Base-by-base conservation (phyloP, 2,888 invertebrate genomes). In the Pocota personata region DNA sequence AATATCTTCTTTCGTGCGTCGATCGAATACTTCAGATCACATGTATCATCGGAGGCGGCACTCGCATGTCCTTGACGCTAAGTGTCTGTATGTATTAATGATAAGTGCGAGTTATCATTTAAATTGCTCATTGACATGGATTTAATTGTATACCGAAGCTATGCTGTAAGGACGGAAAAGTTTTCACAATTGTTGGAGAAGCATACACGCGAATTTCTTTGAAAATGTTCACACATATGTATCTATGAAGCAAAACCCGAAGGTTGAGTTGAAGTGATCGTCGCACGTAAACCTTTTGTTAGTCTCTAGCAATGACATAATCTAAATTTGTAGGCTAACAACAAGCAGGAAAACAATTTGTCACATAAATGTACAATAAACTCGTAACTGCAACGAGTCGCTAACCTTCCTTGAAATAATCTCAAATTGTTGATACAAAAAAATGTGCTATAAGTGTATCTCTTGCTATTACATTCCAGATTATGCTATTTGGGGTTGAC, bases 71-170 rank as follows among this genome's bases (percentile, higher is more conserved):
- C 66, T 67, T 67, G 40, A 16, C 12, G 40, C 24, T 19, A 69
- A 69, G 35, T 43, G 16, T 52, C 48, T 52, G 30, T 60, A 69
- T 52, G 30, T 60, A 69, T 52, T n/a, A 46, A 40, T 46, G 75
- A 75, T 66, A 67, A 67, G 37, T 67, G n/a, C 50, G 43, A 78
- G 77, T 69, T 77, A 77, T 69, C 52, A 69, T 37, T 60, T 69
- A 14, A 60, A 43, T 40, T 60, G 52, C 50, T 60, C 69, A 52
- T 60, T 58, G 76, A 77, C 67, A 76, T 69, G 30, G 32, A 69
- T 60, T 76, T 66, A 27, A 66, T 48, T 55, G 12, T 30, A 37
- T 21, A 43, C 6, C 6, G 24, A 30, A 43, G 43, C 30, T 43
- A 48, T 5, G 35, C 35, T 35, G 7, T 72, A 60, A 52, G 52